Conservation (phyloP, 2,888 invertebrate species). For the Muscina levida region DNA sequence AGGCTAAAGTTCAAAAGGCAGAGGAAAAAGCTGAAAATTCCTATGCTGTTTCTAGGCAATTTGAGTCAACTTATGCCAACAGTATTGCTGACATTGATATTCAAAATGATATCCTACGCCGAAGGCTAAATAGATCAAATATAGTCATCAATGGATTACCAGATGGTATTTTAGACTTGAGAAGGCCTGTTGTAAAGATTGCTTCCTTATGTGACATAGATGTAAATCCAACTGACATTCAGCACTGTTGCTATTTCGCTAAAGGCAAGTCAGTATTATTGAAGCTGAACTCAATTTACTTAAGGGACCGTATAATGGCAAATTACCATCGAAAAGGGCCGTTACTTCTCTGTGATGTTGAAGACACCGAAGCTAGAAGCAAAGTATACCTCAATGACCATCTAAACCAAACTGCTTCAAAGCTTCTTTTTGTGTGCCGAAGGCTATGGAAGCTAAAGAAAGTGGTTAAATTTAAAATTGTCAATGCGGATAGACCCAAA, state of each 20-base stretch:
- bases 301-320: background rate
- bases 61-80: too few relatives aligned
- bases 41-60: too few relatives aligned
- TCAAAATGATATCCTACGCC: background rate
- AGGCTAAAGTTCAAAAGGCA: too few relatives aligned
- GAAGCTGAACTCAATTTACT: background rate
- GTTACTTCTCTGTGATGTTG: background rate
- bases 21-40: too few relatives aligned
- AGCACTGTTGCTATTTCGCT: background rate
- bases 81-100: background rate
- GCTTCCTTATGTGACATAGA: background rate
- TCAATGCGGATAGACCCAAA: background rate
- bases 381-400: too few relatives aligned
- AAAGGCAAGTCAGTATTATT: background rate
- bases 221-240: background rate
- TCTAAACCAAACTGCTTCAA: too few relatives aligned
- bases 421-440: background rate
- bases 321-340: background rate
- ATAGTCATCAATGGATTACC: background rate
- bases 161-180: background rate
- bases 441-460: background rate
- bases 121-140: background rate
- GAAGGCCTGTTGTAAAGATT: background rate
- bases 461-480: background rate
- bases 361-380: background rate